A percentile compares a stretch with the other conserved stretches of the same genome.
These are phyloP conservation scores for Poecile atricapillus DNA, from an alignment of 2,113 vertebrate species.

Conservation along the genomic window DNA sequence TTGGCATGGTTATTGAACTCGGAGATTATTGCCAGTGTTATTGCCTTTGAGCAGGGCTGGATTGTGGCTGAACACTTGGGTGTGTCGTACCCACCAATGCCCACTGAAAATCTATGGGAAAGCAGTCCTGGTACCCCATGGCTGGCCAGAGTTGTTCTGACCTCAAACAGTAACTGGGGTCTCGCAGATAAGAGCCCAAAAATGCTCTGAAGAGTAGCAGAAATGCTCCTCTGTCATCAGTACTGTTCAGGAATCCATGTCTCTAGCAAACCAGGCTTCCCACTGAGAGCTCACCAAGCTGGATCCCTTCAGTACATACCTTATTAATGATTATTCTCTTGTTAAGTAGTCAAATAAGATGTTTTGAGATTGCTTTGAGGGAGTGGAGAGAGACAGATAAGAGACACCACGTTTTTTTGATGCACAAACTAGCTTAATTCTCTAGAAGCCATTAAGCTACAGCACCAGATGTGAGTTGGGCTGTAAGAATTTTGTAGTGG, in stretches of 20 bases:
- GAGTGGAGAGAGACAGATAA: background rate
- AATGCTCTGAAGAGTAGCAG: background rate
- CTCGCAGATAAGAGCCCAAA: background rate
- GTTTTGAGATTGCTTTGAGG: background rate
- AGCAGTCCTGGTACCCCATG: background rate
- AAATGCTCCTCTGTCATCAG: background rate
- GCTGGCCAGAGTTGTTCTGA: background rate
- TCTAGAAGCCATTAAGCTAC: background rate
- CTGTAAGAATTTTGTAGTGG: background rate
- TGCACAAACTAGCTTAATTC: background rate
- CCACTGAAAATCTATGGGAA: rapidly evolving
- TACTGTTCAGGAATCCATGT: background rate
- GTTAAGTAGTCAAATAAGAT: background rate
- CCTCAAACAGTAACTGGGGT: background rate
- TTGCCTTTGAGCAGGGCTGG: background rate
- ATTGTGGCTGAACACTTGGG: background rate
- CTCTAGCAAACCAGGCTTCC: background rate
- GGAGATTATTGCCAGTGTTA: background rate
- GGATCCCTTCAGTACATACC: background rate
- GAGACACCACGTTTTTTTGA: background rate
- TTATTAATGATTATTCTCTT: background rate
- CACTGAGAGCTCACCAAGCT: background rate
- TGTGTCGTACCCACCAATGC: background rate
- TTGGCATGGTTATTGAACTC: background rate
- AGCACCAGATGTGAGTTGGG: background rate